These are phyloP conservation scores for Rhorus exstirpatorius DNA, from an alignment of 2,888 invertebrate species.

Conservation along the genomic window DNA sequence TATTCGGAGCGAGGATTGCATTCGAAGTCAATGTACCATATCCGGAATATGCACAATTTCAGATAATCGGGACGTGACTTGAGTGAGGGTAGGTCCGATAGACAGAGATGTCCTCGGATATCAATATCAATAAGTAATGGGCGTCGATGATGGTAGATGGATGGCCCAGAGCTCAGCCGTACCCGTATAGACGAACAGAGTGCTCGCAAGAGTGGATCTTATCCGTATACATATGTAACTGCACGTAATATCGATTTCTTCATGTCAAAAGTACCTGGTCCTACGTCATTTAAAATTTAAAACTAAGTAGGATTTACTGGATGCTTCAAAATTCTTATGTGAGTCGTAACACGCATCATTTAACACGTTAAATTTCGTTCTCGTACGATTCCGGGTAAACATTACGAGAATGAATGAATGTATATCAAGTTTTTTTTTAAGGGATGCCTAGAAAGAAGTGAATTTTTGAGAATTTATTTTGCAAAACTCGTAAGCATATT, in stretches of 20 bases:
- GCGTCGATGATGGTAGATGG: conserved; percentile 25
- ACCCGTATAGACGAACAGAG: not conserved
- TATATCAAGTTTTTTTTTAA: too few species aligned
- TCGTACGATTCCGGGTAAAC: not conserved
- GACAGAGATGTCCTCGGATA: conserved; percentile 46
- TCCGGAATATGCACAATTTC: conserved; percentile 32
- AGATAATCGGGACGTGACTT: not conserved
- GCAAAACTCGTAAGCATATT: too few species aligned
- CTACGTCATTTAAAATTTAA: not conserved
- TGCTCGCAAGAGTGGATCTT: conserved; percentile 1
- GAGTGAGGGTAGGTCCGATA: conserved; percentile 17
- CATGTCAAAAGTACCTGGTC: not conserved
- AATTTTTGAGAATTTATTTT: too few species aligned
- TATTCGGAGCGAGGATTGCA: conserved; percentile 17
- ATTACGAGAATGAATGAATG: not conserved
- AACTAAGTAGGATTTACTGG: not conserved
- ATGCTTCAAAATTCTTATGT: not conserved
- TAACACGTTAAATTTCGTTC: not conserved
- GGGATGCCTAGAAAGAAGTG: too few species aligned
- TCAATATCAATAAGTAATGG: conserved; percentile 67
- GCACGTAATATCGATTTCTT: not conserved
- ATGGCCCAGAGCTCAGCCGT: conserved; percentile 6
- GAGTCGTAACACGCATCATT: not conserved
- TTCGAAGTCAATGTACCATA: not conserved
- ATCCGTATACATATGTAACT: not conserved